Evolutionary conservation across 1,140 invertebrate genomes (phyloP).

Genomic region (Trichomalopsis sarcophagae): DNA sequence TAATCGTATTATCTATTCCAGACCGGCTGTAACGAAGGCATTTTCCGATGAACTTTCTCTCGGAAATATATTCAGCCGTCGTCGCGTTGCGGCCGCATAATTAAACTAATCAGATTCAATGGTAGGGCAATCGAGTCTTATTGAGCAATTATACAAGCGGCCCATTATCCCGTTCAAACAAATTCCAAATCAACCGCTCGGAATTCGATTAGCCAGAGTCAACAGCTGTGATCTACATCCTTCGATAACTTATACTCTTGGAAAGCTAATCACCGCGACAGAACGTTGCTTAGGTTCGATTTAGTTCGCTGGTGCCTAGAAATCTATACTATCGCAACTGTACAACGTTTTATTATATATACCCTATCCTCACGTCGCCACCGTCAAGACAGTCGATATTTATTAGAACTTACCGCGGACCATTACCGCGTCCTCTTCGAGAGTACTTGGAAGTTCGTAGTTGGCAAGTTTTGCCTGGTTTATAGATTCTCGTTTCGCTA

Average conservation of each 20-base stretch:
- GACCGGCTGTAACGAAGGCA: neutral
- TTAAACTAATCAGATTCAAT: neutral
- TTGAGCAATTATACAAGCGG: neutral
- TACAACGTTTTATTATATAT: slow-evolving; percentile 31
- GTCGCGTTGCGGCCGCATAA: neutral
- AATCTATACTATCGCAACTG: slow-evolving; percentile 19
- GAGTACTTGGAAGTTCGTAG: neutral
- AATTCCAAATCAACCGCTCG: neutral
- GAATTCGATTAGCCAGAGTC: slow-evolving; percentile 21
- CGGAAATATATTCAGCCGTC: neutral
- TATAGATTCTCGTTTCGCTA: neutral
- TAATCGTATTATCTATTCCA: neutral
- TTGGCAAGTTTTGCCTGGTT: neutral
- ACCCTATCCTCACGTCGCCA: neutral
- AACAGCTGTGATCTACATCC: slow-evolving; percentile 1
- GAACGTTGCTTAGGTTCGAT: neutral
- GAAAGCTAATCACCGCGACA: neutral
- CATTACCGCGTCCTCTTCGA: neutral
- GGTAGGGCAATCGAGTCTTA: neutral
- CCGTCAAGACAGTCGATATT: slow-evolving; percentile 9
- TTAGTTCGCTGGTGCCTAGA: neutral
- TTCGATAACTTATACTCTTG: neutral
- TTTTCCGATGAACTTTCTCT: neutral
- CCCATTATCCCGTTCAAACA: neutral
- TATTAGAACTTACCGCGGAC: slow-evolving; percentile 39